Evolutionary conservation across 2,888 invertebrate genomes (phyloP), one percentile per base, ranked within the genome.

Genomic region (Microchrysa polita): DNA sequence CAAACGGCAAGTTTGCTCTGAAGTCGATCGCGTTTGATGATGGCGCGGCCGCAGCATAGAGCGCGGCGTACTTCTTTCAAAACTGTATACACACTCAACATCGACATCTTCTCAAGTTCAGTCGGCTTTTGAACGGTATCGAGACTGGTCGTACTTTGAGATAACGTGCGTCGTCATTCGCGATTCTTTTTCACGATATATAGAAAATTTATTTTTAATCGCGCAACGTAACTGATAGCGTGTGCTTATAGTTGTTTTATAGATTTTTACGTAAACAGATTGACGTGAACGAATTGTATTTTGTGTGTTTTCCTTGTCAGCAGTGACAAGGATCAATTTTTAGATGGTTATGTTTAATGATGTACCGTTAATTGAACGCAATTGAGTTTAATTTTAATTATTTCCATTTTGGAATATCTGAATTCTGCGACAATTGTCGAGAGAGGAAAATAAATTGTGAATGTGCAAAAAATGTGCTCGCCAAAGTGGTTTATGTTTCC

Each of bases 11-110:
- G 55, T 55, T 16, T 34, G 48, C 55, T 69, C 57, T 69, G 69
- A 69, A 69, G 69, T 69, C 40, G 55, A 57, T 23, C 55, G 67
- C 20, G 23, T 60, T 14, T 27, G 10, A 20, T 16, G n/a, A 20
- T 42, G 44, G 65, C 61, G 40, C 40, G n/a, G 67, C 57, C 40
- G 69, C 69, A 55, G 69, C 57, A 55, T 40, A 69, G n/a, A 53
- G 40, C 40, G 69, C 69, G 69, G 69, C 57, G 69, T 40, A 69
- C 69, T 69, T 69, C 69, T 69, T 55, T 69, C 69, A 69, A 34
- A 55, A 23, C 65, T 12, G n/a, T n/a, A n/a, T n/a, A n/a, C n/a
- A n/a, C n/a, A n/a, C n/a, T n/a, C n/a, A n/a, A n/a, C n/a, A n/a
- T n/a, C 69, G 55, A 55, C 55, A 69, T 12, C 40, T 57, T 40